Evolutionary conservation across 2,113 vertebrate genomes (phyloP).

Genomic region (Argyrosomus japonicus): DNA sequence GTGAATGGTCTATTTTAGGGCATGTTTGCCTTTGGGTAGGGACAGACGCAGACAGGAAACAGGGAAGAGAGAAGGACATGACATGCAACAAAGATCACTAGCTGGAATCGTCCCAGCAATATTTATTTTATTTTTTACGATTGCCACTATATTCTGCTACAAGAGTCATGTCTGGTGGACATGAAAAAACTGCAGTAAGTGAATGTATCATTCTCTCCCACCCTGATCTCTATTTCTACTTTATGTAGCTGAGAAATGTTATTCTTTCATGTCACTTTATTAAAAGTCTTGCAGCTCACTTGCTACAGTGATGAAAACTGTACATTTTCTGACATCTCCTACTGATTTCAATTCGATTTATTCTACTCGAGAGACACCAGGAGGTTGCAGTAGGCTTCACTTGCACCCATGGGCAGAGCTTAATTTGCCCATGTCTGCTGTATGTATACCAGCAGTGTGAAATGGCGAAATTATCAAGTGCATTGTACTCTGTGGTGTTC

Average conservation of each 20-base stretch:
- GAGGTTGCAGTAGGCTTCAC: not conserved
- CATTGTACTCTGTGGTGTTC: conserved; percentile 33
- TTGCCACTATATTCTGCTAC: not conserved
- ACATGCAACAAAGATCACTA: too few species aligned
- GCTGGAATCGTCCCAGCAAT: too few species aligned
- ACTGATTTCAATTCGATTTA: not conserved
- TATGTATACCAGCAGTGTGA: conserved; percentile 22
- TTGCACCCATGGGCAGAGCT: not conserved
- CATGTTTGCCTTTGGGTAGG: too few species aligned
- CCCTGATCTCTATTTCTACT: not conserved
- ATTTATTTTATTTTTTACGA: too few species aligned
- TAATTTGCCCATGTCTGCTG: not conserved
- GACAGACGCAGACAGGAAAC: too few species aligned
- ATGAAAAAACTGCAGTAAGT: not conserved
- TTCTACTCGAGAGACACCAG: not conserved
- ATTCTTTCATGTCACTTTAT: not conserved
- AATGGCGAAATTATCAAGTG: conserved; percentile 40
- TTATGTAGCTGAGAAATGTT: not conserved
- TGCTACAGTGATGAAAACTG: not conserved
- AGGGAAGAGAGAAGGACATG: too few species aligned
- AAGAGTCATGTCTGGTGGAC: not conserved
- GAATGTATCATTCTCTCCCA: not conserved
- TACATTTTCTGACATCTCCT: not conserved
- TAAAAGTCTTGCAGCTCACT: not conserved
- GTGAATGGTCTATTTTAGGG: not conserved